These are phyloP conservation scores for Cosmia pyralina DNA, from an alignment of 2,888 invertebrate genomes.

Conservation along the genomic window DNA sequence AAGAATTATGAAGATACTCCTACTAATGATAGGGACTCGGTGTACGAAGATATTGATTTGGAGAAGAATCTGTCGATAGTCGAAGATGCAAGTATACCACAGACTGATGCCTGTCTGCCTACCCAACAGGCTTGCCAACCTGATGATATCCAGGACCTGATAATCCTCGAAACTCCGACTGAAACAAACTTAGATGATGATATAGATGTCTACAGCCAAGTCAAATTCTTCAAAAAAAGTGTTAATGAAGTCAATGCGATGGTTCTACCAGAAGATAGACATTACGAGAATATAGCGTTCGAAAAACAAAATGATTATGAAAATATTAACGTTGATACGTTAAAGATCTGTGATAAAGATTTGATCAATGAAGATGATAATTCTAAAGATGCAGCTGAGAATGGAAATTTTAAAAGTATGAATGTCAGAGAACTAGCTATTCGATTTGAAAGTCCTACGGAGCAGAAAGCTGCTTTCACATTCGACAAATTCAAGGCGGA, in stretches of 20 bases:
- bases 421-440: conserved; percentile 92
- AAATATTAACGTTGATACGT: conserved; percentile 81
- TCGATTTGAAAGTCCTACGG: conserved; percentile 92
- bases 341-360: conserved; percentile 81
- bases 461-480: conserved; percentile 89
- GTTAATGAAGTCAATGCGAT: conserved; percentile 93
- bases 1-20: conserved; percentile 87
- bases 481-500: conserved; percentile 89
- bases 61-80: conserved; percentile 88
- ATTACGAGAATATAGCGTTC: conserved; percentile 82
- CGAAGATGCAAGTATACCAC: conserved; percentile 89
- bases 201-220: conserved; percentile 93
- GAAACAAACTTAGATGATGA: conserved; percentile 81
- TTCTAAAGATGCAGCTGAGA: conserved; percentile 68
- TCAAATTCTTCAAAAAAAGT: conserved; percentile 93
- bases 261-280: conserved; percentile 75
- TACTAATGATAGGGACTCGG: conserved; percentile 87
- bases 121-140: conserved; percentile 91
- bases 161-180: conserved; percentile 90
- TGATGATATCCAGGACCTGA: conserved; percentile 79
- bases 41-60: conserved; percentile 91
- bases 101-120: conserved; percentile 89
- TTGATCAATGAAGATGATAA: conserved; percentile 72
- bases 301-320: conserved; percentile 79
- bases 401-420: conserved; percentile 82